Percentiles rank a stretch among this genome's conserved stretches.
These are phyloP conservation scores for Cyanoderma ruficeps DNA, from an alignment of 2,113 vertebrate species.

Conservation along the genomic window DNA sequence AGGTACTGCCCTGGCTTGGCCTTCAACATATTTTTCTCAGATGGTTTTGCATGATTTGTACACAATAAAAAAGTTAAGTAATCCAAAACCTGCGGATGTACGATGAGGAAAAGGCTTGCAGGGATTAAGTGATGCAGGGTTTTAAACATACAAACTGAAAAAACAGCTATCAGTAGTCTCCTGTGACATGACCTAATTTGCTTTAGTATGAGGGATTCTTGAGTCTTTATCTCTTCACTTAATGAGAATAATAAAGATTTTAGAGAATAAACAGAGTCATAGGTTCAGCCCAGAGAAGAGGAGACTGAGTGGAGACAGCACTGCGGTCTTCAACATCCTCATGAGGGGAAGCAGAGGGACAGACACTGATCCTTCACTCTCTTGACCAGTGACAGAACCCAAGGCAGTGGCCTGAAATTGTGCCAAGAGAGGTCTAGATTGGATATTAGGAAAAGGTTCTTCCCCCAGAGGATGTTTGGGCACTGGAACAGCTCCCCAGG, in stretches of 20 bases:
- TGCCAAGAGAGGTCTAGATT: background rate
- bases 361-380: background rate
- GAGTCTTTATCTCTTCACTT: background rate
- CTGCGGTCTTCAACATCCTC: accelerated
- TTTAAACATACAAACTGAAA: background rate
- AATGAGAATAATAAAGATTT: background rate
- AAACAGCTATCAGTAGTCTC: background rate
- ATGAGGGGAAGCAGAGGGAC: background rate
- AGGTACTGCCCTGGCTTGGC: background rate
- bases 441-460: background rate
- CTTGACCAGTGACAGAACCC: background rate
- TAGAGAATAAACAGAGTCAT: background rate
- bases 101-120: background rate
- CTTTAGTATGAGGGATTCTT: background rate
- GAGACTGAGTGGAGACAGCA: background rate
- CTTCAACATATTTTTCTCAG: background rate
- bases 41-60: background rate
- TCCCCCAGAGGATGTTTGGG: accelerated
- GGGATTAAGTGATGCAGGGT: background rate
- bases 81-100: background rate
- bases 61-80: background rate
- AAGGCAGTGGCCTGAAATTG: background rate
- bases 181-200: background rate
- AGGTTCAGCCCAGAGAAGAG: background rate
- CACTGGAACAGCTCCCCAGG: background rate